Percentiles rank a stretch among this genome's conserved stretches.
phyloP scores from a whole-genome alignment of 2,113 vertebrate species.

The Rana temporaria region DNA sequence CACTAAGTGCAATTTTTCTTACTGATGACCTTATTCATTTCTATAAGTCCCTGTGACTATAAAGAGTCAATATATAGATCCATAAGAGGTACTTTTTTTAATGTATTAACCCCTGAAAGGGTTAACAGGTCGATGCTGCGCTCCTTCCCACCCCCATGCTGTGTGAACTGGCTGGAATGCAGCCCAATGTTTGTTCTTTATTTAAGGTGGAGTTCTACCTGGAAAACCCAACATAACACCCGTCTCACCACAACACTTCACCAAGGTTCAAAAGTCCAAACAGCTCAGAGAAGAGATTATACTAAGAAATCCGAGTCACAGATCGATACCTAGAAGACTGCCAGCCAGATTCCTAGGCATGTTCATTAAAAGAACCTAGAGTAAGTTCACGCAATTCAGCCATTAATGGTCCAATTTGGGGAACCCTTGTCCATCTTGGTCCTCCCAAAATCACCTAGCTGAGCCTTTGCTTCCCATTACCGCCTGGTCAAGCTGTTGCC shows the following conservation, averaged over 20 bases:
- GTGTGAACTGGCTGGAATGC: conserved; percentile 14
- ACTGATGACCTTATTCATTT: too few species aligned
- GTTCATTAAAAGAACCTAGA: too few species aligned
- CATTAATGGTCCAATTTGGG: too few species aligned
- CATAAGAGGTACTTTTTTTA: too few species aligned
- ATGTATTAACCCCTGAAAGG: conserved; percentile 57
- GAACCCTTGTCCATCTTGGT: too few species aligned
- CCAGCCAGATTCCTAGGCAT: neutral
- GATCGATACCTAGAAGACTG: conserved; percentile 23
- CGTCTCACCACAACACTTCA: neutral
- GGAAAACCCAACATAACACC: conserved; percentile 25
- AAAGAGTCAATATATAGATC: too few species aligned
- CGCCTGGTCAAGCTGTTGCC: too few species aligned
- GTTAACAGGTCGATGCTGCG: conserved; percentile 60
- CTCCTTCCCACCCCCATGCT: conserved; percentile 54
- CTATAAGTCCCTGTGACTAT: too few species aligned
- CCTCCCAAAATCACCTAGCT: too few species aligned
- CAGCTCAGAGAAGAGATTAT: neutral
- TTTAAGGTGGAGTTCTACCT: conserved; percentile 41
- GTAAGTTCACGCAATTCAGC: too few species aligned
- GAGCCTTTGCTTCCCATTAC: too few species aligned
- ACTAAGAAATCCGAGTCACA: conserved; percentile 4
- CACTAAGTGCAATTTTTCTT: too few species aligned
- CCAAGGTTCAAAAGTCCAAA: conserved; percentile 48
- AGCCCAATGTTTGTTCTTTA: neutral